Percentiles rank a stretch among this genome's conserved stretches.
Evolutionary conservation across 2,797 vertebrate genomes (phyloP).

Genomic region (Acipenser oxyrinchus): DNA sequence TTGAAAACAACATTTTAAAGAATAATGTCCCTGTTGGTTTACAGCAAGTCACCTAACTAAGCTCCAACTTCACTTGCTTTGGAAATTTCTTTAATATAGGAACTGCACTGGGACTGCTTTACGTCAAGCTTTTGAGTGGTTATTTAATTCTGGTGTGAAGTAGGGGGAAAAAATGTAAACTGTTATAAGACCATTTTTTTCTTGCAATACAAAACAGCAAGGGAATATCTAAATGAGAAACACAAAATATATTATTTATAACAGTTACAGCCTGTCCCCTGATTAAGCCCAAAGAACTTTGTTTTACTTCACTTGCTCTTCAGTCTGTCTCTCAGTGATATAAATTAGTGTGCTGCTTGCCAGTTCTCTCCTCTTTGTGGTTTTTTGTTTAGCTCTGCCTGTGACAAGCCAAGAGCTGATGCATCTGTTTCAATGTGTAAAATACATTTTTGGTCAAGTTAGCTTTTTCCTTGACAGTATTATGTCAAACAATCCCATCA

Average conservation of each 20-base stretch:
- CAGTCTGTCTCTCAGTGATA: conserved; percentile 94
- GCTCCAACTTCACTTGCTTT: no score
- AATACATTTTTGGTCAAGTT: conserved; percentile 75
- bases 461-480: conserved; percentile 73
- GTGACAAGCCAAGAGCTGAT: conserved; percentile 71
- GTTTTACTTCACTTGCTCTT: conserved; percentile 96
- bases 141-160: background rate
- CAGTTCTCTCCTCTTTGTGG: conserved; percentile 67
- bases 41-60: no score
- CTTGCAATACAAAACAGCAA: background rate
- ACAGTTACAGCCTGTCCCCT: conserved; percentile 87
- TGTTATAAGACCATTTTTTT: background rate
- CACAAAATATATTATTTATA: conserved; percentile 93
- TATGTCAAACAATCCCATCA: conserved; percentile 79
- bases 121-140: background rate
- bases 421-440: conserved; percentile 75
- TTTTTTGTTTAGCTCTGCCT: conserved; percentile 67
- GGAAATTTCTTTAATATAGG: no score
- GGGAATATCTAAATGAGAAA: conserved; percentile 42
- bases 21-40: no score
- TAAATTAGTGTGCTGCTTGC: conserved; percentile 50
- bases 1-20: no score
- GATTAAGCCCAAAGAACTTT: conserved; percentile 94
- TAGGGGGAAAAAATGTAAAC: background rate
- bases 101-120: no score